Percentiles rank a stretch among this genome's conserved stretches.
Conservation (phyloP, 1,140 invertebrate genomes). For the Diachasma alloeum region DNA sequence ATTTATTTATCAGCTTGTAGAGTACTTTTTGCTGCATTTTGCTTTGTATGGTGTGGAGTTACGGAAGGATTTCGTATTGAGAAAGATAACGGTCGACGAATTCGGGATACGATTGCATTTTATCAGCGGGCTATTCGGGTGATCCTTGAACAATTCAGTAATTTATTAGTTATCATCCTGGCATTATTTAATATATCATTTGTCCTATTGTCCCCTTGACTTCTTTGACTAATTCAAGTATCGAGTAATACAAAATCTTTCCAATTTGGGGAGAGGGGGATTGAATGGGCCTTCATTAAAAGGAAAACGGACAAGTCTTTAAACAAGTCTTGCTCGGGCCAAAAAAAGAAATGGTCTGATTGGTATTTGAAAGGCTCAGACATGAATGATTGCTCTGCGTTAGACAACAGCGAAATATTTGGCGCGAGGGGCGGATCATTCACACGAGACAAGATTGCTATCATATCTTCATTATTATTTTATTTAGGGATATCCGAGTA, state of each 20-base stretch:
- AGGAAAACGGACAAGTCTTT: not conserved
- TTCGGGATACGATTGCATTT: not conserved
- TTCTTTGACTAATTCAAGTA: not conserved
- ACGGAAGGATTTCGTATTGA: conserved; percentile 6
- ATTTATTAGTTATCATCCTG: not conserved
- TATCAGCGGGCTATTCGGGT: not conserved
- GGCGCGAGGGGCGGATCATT: too few relatives aligned
- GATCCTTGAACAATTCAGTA: not conserved
- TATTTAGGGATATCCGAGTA: too few relatives aligned
- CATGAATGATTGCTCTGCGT: too few relatives aligned
- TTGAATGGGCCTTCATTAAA: not conserved
- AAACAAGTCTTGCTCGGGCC: too few relatives aligned
- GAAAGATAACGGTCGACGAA: not conserved
- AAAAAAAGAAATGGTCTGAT: too few relatives aligned
- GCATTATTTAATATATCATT: not conserved
- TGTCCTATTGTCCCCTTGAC: not conserved
- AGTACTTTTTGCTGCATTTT: not conserved
- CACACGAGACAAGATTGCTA: too few relatives aligned
- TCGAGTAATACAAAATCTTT: conserved; percentile 6
- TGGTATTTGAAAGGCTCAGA: too few relatives aligned
- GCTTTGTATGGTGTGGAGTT: not conserved
- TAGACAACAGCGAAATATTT: too few relatives aligned
- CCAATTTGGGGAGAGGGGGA: not conserved
- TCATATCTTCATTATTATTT: too few relatives aligned
- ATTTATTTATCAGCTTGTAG: not conserved